Evolutionary conservation across 2,888 invertebrate genomes (phyloP).

Genomic region (Aradus depressus): DNA sequence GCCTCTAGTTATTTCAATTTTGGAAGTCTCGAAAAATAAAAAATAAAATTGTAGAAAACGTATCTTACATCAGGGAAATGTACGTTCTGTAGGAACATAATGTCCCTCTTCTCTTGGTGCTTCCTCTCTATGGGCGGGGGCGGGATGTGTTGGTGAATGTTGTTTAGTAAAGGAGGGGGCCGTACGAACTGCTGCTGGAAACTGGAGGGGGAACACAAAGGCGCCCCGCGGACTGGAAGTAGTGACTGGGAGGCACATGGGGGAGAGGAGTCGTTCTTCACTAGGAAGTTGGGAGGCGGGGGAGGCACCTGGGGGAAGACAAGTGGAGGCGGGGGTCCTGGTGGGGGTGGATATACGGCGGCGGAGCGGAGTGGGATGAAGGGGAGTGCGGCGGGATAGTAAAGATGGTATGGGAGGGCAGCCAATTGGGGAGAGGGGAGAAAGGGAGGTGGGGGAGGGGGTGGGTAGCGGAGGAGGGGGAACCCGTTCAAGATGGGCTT

Average conservation of each 20-base stretch:
- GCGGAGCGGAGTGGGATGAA: background rate
- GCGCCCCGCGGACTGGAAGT: slow-evolving; percentile 3
- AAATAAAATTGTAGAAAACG: too few relatives aligned
- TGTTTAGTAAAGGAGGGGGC: background rate
- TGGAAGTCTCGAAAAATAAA: too few relatives aligned
- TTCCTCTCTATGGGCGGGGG: slow-evolving; percentile 14
- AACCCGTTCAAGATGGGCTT: slow-evolving; percentile 4
- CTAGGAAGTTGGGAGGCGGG: slow-evolving; percentile 17
- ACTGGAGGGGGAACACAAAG: slow-evolving; percentile 4
- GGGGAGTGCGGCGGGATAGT: slow-evolving; percentile 8
- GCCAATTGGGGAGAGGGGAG: background rate
- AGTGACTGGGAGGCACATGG: slow-evolving; percentile 1
- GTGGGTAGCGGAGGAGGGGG: slow-evolving; percentile 1
- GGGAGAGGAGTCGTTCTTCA: slow-evolving; percentile 3
- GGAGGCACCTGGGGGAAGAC: slow-evolving; percentile 17
- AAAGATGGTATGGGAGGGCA: slow-evolving; percentile 10
- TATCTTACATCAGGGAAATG: slow-evolving; percentile 40
- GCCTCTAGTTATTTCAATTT: too few relatives aligned
- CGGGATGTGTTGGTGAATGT: background rate
- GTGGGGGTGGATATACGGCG: slow-evolving; percentile 16
- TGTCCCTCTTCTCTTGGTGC: slow-evolving; percentile 39
- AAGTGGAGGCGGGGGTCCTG: slow-evolving; percentile 12
- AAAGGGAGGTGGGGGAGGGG: slow-evolving; percentile 1
- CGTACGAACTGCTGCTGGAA: slow-evolving; percentile 11
- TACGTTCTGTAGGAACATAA: slow-evolving; percentile 48